Evolutionary conservation across 2,113 vertebrate genomes (phyloP).

Genomic region (Lophura nycthemera): DNA sequence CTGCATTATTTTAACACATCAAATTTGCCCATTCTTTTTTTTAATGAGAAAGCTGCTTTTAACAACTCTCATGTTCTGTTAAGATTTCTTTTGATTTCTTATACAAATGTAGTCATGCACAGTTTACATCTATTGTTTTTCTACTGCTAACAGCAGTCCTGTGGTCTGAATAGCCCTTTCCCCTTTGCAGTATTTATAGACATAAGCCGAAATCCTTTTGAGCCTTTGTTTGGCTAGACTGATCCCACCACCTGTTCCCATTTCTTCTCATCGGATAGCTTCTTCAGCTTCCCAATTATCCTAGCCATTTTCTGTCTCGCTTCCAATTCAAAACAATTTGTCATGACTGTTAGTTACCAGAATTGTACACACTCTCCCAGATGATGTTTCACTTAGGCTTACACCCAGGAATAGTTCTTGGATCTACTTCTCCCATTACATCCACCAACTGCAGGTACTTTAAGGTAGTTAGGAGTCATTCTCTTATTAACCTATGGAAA

Average conservation of each 20-base stretch:
- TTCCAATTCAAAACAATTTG: conserved; percentile 38
- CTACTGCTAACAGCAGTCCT: not conserved
- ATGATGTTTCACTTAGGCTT: not conserved
- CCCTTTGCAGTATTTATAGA: conserved; percentile 50
- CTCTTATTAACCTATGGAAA: not conserved
- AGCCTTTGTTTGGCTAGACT: conserved; percentile 68
- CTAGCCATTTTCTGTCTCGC: conserved; percentile 17
- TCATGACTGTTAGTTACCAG: conserved; percentile 10
- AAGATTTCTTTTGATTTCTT: not conserved
- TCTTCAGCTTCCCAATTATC: conserved; percentile 28
- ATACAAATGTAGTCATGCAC: not conserved
- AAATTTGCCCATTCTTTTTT: not conserved
- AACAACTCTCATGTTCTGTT: not conserved
- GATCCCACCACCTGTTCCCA: conserved; percentile 61
- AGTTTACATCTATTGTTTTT: not conserved
- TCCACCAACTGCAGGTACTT: not conserved
- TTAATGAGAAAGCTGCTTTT: not conserved
- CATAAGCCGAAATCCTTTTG: conserved; percentile 37
- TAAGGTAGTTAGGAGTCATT: not conserved
- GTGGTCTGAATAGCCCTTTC: not conserved
- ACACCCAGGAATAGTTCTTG: not conserved
- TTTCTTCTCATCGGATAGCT: not conserved
- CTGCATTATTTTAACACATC: not conserved
- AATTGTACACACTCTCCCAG: not conserved
- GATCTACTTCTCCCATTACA: not conserved